Percentiles rank a stretch among this genome's conserved stretches.
Conservation (phyloP, 2,888 invertebrate species). For the Magallana nippona region DNA sequence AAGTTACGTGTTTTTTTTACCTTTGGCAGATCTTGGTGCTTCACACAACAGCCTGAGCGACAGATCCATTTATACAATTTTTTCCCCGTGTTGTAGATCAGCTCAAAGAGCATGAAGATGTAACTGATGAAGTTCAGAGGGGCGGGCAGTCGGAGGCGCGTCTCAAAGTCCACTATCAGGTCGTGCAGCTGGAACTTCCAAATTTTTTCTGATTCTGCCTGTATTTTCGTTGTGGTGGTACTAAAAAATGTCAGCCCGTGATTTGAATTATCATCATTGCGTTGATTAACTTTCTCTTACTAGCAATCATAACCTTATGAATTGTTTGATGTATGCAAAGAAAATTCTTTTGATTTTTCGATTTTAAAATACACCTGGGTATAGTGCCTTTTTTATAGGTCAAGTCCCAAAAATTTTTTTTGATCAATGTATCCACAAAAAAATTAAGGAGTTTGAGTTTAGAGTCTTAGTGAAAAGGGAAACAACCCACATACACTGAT, state of each 20-base stretch:
- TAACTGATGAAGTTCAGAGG: constrained; percentile 94
- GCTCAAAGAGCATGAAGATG: constrained; percentile 85
- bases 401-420: too few species aligned
- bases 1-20: not conserved
- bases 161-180: constrained; percentile 96
- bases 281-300: too few species aligned
- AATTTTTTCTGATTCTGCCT: constrained; percentile 95
- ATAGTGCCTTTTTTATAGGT: too few species aligned
- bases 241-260: constrained; percentile 70
- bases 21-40: not conserved
- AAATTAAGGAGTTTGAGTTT: too few species aligned
- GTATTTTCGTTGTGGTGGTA: constrained; percentile 85
- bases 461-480: too few species aligned
- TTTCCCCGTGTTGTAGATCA: constrained; percentile 34
- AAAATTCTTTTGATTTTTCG: not conserved
- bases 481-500: too few species aligned
- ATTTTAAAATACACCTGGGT: too few species aligned
- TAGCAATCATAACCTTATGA: too few species aligned
- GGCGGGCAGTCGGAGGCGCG: constrained; percentile 95
- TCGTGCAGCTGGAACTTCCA: constrained; percentile 99
- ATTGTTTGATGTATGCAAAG: not conserved
- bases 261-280: constrained; percentile 77
- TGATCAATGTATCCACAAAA: too few species aligned
- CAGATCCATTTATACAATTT: constrained; percentile 1
- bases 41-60: constrained; percentile 34